phyloP scores from a whole-genome alignment of 2,888 invertebrate species.

The Ptychoptera contaminata region DNA sequence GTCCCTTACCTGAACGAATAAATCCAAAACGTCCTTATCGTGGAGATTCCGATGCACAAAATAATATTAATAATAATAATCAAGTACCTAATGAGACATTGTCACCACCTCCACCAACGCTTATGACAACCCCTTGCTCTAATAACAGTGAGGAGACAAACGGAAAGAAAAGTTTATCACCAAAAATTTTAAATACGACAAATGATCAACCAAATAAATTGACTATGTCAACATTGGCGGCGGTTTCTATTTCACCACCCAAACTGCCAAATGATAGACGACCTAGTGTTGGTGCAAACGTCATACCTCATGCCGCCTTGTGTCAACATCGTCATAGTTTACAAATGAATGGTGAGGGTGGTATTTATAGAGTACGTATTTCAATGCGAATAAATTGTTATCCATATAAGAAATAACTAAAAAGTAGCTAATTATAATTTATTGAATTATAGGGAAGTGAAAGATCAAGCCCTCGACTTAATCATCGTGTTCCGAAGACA shows the following conservation, averaged over 20 bases:
- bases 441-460: constrained; percentile 7
- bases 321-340: constrained; percentile 15
- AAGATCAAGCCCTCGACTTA: constrained; percentile 11
- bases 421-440: background rate
- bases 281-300: constrained; percentile 14
- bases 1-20: constrained; percentile 13
- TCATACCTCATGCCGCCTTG: constrained; percentile 15
- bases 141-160: background rate
- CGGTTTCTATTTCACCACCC: constrained; percentile 10
- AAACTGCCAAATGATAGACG: constrained; percentile 12
- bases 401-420: background rate
- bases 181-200: background rate
- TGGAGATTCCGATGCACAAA: constrained; percentile 12
- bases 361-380: constrained; percentile 6
- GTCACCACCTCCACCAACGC: constrained; percentile 9
- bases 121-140: constrained; percentile 11
- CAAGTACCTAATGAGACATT: background rate
- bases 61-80: constrained; percentile 1
- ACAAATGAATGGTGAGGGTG: constrained; percentile 13
- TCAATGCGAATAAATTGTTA: background rate
- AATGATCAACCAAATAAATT: background rate
- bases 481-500: constrained; percentile 12
- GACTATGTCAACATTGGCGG: background rate
- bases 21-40: constrained; percentile 14
- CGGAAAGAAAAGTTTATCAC: background rate